phyloP scores from a whole-genome alignment of 2,113 vertebrate species.

The Kryptolebias marmoratus region DNA sequence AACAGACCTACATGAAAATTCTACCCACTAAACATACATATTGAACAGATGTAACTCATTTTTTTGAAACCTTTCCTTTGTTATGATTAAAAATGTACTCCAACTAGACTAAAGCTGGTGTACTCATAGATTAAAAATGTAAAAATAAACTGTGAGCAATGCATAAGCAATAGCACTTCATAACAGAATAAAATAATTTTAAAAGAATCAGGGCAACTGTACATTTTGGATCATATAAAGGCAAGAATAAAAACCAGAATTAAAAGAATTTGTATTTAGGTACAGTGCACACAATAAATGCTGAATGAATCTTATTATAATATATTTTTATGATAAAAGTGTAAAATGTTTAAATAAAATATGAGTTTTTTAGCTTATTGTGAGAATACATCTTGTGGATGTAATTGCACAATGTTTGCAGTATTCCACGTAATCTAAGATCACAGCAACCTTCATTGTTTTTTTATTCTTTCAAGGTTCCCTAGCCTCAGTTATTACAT shows the following conservation, averaged over 20 bases:
- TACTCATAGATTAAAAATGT: slow-evolving; percentile 19
- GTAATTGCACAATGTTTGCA: slow-evolving; percentile 21
- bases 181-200: slow-evolving; percentile 14
- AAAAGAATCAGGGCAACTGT: slow-evolving; percentile 5
- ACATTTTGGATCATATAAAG: not conserved
- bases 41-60: slow-evolving; percentile 2
- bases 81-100: slow-evolving; percentile 43
- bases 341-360: slow-evolving; percentile 6
- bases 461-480: slow-evolving; percentile 43
- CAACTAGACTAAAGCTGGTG: slow-evolving; percentile 18
- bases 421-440: slow-evolving; percentile 8
- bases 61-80: slow-evolving; percentile 23
- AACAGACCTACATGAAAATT: not conserved
- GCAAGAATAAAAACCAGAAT: not conserved
- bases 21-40: not conserved
- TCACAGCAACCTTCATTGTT: slow-evolving; percentile 52
- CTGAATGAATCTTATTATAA: not conserved
- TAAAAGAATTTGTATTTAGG: slow-evolving; percentile 1
- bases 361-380: not conserved
- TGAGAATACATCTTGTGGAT: not conserved
- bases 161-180: slow-evolving; percentile 7
- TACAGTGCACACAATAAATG: not conserved
- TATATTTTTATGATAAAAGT: not conserved
- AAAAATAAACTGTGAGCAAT: slow-evolving; percentile 17
- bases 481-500: slow-evolving; percentile 49